Evolutionary conservation across 2,888 invertebrate genomes (phyloP), one percentile per base, ranked within the genome.

Genomic region (Polietes domitor): DNA sequence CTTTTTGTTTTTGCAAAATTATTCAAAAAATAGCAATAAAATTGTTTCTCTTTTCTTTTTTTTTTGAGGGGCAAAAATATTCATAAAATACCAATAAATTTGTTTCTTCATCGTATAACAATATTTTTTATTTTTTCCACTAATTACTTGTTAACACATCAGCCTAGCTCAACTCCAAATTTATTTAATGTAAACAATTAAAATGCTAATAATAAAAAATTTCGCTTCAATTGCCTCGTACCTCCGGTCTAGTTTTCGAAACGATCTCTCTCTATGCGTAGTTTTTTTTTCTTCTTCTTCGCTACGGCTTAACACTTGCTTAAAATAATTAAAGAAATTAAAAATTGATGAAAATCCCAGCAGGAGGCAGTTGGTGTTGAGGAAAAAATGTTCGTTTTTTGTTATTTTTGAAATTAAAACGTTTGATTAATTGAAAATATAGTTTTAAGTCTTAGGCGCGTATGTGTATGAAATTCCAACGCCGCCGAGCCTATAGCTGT

Each of bases 331-430:
- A 26, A 58, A 24, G 24, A 24, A 58, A 58, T 26, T 19, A 58
- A 58, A 26, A 58, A 26, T 58, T 58, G 26, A 58, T 58, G 58
- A 58, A 58, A 55, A 58, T 26, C 26, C 26, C 58, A 58, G 58
- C 58, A 24, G 21, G 55, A 55, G 58, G 12, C 4, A 17, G 19
- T 47, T 47, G 9, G 17, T 17, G 50, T 21, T 55, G 55, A 41
- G 41, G 9, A 32, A 32, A 41, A 41, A 41, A 41, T n/a, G n/a
- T 47, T 47, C 32, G 9, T 32, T n/a, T n/a, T n/a, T n/a, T n/a
- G n/a, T n/a, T n/a, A n/a, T 47, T 47, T 6, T 47, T 15, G 15
- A 47, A 47, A 47, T n/a, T 47, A n/a, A 47, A n/a, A 12, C n/a
- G 15, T 47, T 47, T 47, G 47, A 47, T 47, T 47, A 47, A 47